Evolutionary conservation across 2,888 invertebrate genomes (phyloP).

Genomic region (Thereva unica): DNA sequence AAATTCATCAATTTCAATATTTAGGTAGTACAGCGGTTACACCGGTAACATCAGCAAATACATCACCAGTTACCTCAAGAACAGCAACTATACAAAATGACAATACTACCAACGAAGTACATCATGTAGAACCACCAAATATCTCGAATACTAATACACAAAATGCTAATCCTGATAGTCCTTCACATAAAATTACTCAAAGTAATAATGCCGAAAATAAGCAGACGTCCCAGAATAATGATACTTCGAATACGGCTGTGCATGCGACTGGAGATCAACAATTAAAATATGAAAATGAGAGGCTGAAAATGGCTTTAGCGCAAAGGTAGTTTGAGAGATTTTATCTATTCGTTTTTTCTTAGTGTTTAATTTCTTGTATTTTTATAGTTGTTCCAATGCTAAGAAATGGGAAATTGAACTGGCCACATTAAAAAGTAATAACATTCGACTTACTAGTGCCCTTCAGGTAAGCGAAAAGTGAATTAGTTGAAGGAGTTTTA

Average conservation of each 20-base stretch:
- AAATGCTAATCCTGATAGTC: slow-evolving; percentile 59
- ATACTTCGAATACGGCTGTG: slow-evolving; percentile 52
- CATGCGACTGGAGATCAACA: slow-evolving; percentile 67
- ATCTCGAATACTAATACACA: slow-evolving; percentile 62
- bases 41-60: slow-evolving; percentile 85
- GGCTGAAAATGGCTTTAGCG: slow-evolving; percentile 90
- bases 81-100: slow-evolving; percentile 62
- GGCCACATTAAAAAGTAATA: slow-evolving; percentile 94
- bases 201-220: slow-evolving; percentile 44
- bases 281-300: slow-evolving; percentile 95
- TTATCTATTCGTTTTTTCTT: not conserved
- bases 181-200: slow-evolving; percentile 55
- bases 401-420: slow-evolving; percentile 99
- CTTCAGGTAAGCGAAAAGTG: slow-evolving; percentile 64
- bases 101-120: slow-evolving; percentile 57
- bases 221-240: slow-evolving; percentile 48
- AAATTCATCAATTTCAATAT: not conserved
- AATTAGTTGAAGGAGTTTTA: not conserved
- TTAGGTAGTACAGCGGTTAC: slow-evolving; percentile 71
- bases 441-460: slow-evolving; percentile 91
- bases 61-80: slow-evolving; percentile 78
- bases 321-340: slow-evolving; percentile 74
- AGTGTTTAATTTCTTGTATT: not conserved
- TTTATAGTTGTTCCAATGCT: slow-evolving; percentile 89
- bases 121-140: slow-evolving; percentile 62